These are phyloP conservation scores for Phenganax stokvisi DNA, from an alignment of 92 coral and sea anemone genomes.

Conservation along the genomic window DNA sequence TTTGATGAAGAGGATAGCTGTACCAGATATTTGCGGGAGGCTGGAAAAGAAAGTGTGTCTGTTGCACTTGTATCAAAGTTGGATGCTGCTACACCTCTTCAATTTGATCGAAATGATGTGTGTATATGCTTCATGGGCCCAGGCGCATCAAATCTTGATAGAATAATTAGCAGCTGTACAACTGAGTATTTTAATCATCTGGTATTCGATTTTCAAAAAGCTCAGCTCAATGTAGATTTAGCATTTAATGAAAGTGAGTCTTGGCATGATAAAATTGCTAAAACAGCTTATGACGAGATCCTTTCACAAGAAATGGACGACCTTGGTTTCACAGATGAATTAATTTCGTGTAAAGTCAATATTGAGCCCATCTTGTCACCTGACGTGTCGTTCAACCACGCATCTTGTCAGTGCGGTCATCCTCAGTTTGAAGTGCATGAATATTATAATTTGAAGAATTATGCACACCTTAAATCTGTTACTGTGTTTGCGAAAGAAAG, in stretches of 20 bases:
- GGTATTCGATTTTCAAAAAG: conserved; percentile 27
- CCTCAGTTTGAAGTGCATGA: conserved; percentile 25
- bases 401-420: conserved; percentile 35
- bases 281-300: background rate
- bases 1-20: background rate
- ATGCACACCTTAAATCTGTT: background rate
- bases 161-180: background rate
- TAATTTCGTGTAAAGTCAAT: background rate
- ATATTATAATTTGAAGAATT: background rate
- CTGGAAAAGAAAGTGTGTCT: background rate
- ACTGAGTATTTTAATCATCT: conserved; percentile 32
- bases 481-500: conserved; percentile 8
- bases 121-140: conserved; percentile 17
- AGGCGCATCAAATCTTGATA: background rate
- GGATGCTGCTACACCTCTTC: background rate
- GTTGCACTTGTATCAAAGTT: conserved; percentile 20
- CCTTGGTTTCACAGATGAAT: conserved; percentile 20
- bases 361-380: conserved; percentile 26
- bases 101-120: background rate
- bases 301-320: background rate
- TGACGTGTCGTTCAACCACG: conserved; percentile 33
- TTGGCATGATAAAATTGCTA: background rate
- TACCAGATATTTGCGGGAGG: background rate
- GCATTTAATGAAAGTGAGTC: background rate
- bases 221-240: conserved; percentile 18